These are phyloP conservation scores for Podarcis muralis DNA, from an alignment of 2,113 vertebrate species.

Conservation along the genomic window DNA sequence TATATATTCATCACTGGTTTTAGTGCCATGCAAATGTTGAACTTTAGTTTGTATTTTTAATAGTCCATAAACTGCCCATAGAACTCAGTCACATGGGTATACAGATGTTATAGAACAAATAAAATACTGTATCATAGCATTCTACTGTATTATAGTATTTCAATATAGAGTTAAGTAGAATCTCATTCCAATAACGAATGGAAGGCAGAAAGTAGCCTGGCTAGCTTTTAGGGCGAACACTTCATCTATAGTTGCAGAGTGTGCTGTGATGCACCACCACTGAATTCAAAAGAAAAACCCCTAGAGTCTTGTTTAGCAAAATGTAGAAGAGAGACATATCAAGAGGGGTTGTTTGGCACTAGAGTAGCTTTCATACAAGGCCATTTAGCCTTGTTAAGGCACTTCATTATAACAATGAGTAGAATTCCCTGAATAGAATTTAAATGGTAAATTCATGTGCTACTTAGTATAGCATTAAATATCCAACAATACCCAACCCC, in stretches of 20 bases:
- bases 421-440: background rate
- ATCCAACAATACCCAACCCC: background rate
- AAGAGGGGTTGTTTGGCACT: background rate
- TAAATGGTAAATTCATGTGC: background rate
- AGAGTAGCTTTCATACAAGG: background rate
- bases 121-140: background rate
- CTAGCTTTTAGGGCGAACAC: background rate
- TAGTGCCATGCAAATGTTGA: too few relatives aligned
- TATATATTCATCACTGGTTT: too few relatives aligned
- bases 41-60: too few relatives aligned
- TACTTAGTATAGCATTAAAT: background rate
- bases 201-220: background rate
- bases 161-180: background rate
- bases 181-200: background rate
- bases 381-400: background rate
- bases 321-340: background rate
- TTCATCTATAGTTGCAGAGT: background rate
- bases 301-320: background rate
- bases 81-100: too few relatives aligned
- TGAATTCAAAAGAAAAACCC: conserved; percentile 18
- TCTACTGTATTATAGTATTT: background rate
- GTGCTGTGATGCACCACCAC: background rate
- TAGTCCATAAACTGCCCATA: too few relatives aligned
- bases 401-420: background rate
- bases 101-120: too few relatives aligned